phyloP scores from a whole-genome alignment of 2,888 invertebrate genomes.

The Odontomyia ornata region DNA sequence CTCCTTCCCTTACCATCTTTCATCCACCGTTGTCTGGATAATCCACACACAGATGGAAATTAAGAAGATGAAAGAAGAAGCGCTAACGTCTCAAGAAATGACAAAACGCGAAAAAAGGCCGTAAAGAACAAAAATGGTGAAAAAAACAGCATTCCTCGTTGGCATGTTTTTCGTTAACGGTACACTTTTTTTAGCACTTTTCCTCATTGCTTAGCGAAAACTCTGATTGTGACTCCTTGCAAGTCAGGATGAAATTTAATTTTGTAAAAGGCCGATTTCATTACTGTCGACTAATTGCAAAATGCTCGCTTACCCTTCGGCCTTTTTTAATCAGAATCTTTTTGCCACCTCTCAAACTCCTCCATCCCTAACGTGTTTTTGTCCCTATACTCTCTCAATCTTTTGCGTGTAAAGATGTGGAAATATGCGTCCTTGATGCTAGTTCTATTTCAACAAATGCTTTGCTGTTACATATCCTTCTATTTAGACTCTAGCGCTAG shows the following conservation, averaged over 20 bases:
- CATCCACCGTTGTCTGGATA: background rate
- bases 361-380: background rate
- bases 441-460: no score
- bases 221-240: slow-evolving; percentile 8
- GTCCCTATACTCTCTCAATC: background rate
- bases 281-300: slow-evolving; percentile 43
- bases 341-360: background rate
- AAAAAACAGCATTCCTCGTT: slow-evolving; percentile 11
- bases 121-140: background rate
- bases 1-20: background rate
- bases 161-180: slow-evolving; percentile 15
- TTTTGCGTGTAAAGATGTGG: background rate
- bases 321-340: slow-evolving; percentile 40
- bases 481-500: background rate
- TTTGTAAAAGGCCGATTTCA: slow-evolving; percentile 44
- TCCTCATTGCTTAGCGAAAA: background rate
- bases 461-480: background rate
- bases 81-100: background rate
- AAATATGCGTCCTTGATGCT: background rate
- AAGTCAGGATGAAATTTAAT: slow-evolving; percentile 39
- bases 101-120: no score
- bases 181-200: background rate
- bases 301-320: slow-evolving; percentile 29
- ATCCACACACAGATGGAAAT: background rate
- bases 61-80: slow-evolving; percentile 3